Conservation (phyloP, 30 jellyfish, hydroid and myxozoan species). For the Rhopilema esculentum region DNA sequence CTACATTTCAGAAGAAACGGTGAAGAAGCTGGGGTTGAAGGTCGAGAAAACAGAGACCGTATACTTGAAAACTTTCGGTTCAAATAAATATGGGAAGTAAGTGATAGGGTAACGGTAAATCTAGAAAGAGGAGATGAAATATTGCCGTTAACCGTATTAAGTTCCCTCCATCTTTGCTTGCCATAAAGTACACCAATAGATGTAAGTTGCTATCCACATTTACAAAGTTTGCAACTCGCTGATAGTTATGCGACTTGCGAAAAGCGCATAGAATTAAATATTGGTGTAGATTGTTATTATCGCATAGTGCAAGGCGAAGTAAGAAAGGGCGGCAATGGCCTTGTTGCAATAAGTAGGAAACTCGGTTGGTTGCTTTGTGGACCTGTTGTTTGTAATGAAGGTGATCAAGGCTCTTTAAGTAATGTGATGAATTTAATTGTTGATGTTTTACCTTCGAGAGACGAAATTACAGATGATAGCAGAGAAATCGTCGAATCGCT, state of each 20-base stretch:
- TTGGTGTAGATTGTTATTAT: not conserved
- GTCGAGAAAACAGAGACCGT: slow-evolving; percentile 25
- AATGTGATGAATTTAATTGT: not conserved
- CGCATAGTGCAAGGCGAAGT: not conserved
- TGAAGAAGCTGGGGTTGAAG: no score
- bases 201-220: slow-evolving; percentile 43
- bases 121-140: no score
- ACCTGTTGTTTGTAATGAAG: not conserved
- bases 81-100: slow-evolving; percentile 30
- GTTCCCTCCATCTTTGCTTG: no score
- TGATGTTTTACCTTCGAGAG: slow-evolving; percentile 42
- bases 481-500: slow-evolving; percentile 18
- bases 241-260: not conserved
- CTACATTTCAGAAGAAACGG: no score
- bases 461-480: slow-evolving; percentile 3
- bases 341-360: not conserved
- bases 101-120: slow-evolving; percentile 45
- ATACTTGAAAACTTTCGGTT: slow-evolving; percentile 56
- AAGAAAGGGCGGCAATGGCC: not conserved
- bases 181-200: slow-evolving; percentile 59
- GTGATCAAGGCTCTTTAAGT: not conserved
- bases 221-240: slow-evolving; percentile 33
- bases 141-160: no score
- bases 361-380: not conserved
- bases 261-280: not conserved